Conservation (phyloP, 2,888 invertebrate genomes). For the Strigamia transsilvanica region DNA sequence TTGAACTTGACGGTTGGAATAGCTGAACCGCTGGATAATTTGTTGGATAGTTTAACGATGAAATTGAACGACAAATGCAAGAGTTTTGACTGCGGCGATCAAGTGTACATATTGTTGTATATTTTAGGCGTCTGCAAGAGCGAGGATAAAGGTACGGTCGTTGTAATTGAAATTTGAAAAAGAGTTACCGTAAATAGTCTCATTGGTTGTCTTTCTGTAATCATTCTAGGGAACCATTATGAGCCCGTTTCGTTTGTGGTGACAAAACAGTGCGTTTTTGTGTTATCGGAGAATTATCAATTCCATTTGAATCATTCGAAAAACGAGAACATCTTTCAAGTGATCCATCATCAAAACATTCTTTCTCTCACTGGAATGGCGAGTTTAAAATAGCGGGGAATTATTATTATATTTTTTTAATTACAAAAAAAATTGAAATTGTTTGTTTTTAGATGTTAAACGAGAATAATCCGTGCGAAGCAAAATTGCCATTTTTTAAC, state of each 20-base stretch:
- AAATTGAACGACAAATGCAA: not conserved
- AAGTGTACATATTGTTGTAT: constrained; percentile 2
- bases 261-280: not conserved
- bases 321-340: not conserved
- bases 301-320: constrained; percentile 11
- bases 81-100: not conserved
- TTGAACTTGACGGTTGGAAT: not conserved
- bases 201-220: too few species aligned
- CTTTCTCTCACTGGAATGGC: not conserved
- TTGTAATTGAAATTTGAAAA: too few species aligned
- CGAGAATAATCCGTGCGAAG: constrained; percentile 29
- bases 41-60: not conserved
- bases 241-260: constrained; percentile 40
- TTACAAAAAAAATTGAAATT: not conserved
- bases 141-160: not conserved
- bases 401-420: not conserved
- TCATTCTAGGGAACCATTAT: not conserved
- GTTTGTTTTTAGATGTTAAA: not conserved
- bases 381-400: not conserved
- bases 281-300: not conserved
- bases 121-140: not conserved
- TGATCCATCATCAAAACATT: not conserved
- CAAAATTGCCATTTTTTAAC: constrained; percentile 53
- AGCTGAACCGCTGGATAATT: not conserved
- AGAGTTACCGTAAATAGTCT: too few species aligned